Evolutionary conservation across 2,888 invertebrate species (phyloP).

Genomic region (Volucella zonaria): DNA sequence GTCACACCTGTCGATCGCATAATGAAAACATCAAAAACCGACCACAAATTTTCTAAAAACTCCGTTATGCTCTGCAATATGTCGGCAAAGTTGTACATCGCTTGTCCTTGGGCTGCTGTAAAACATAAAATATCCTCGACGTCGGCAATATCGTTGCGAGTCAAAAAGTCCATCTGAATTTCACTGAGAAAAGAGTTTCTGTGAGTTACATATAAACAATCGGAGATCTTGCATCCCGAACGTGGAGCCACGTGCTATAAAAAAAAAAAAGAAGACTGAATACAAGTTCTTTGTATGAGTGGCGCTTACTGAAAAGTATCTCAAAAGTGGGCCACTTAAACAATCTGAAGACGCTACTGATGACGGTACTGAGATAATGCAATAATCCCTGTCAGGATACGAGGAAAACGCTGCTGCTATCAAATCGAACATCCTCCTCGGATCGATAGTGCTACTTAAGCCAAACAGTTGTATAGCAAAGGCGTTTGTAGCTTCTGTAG

Average conservation of each 20-base stretch:
- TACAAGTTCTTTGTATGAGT: background rate
- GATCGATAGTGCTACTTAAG: constrained; percentile 81
- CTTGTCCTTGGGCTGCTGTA: background rate
- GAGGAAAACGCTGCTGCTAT: constrained; percentile 87
- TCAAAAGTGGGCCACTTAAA: constrained; percentile 73
- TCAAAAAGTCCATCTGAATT: constrained; percentile 73
- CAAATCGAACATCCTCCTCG: constrained; percentile 84
- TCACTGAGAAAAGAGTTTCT: constrained; percentile 78
- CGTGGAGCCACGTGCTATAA: constrained; percentile 77
- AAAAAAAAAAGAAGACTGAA: background rate
- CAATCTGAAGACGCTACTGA: constrained; percentile 52
- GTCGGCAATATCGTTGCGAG: constrained; percentile 70
- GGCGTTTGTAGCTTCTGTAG: constrained; percentile 53
- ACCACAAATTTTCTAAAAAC: constrained; percentile 72
- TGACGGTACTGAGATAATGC: constrained; percentile 76
- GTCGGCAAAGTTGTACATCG: constrained; percentile 64
- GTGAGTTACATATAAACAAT: constrained; percentile 78
- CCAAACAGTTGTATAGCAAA: constrained; percentile 78
- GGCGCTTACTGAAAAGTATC: constrained; percentile 77
- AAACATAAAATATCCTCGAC: constrained; percentile 67
- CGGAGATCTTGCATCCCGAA: constrained; percentile 74
- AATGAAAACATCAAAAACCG: constrained; percentile 74
- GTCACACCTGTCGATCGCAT: constrained; percentile 75
- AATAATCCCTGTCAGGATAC: constrained; percentile 86
- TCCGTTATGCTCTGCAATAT: constrained; percentile 73